These are phyloP conservation scores for Epistrophe eligans DNA, from an alignment of 2,888 invertebrate genomes.

Conservation along the genomic window DNA sequence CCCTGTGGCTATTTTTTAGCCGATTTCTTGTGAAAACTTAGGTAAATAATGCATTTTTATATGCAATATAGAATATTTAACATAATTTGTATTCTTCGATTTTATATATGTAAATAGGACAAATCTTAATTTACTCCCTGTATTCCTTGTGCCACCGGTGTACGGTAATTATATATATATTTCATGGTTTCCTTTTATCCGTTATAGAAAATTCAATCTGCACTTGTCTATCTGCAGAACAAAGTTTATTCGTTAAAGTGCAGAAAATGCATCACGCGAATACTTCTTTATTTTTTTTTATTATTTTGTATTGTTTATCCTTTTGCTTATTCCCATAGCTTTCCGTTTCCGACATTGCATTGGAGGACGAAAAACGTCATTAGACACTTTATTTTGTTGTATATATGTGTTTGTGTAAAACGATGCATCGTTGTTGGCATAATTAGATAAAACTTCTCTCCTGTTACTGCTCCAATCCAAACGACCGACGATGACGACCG, in stretches of 20 bases:
- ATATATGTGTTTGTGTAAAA: conserved; percentile 44
- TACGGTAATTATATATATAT: conserved; percentile 53
- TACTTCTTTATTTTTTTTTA: conserved; percentile 8
- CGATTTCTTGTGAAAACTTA: conserved; percentile 18
- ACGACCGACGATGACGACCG: neutral
- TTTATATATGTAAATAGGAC: conserved; percentile 38
- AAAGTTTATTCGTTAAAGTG: conserved; percentile 53
- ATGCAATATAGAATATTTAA: conserved; percentile 37
- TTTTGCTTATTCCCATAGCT: conserved; percentile 33
- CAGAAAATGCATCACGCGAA: conserved; percentile 23
- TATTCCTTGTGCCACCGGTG: conserved; percentile 12
- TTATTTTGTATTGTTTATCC: conserved; percentile 3
- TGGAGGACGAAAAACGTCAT: conserved; percentile 43
- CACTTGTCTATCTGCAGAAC: conserved; percentile 35
- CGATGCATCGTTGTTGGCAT: conserved; percentile 57
- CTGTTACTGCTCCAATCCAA: conserved; percentile 34
- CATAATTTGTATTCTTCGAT: conserved; percentile 50
- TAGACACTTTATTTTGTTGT: conserved; percentile 7
- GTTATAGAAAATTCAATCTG: conserved; percentile 31
- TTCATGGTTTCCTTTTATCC: conserved; percentile 29
- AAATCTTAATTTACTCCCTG: conserved; percentile 30
- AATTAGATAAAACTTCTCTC: conserved; percentile 71
- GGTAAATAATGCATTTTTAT: conserved; percentile 42
- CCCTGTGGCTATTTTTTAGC: conserved; percentile 30
- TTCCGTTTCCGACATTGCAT: conserved; percentile 48